A percentile compares a stretch with the other conserved stretches of the same genome.
Evolutionary conservation across 92 coral and sea anemone genomes (phyloP).

Genomic region (Epizoanthus rinbou): DNA sequence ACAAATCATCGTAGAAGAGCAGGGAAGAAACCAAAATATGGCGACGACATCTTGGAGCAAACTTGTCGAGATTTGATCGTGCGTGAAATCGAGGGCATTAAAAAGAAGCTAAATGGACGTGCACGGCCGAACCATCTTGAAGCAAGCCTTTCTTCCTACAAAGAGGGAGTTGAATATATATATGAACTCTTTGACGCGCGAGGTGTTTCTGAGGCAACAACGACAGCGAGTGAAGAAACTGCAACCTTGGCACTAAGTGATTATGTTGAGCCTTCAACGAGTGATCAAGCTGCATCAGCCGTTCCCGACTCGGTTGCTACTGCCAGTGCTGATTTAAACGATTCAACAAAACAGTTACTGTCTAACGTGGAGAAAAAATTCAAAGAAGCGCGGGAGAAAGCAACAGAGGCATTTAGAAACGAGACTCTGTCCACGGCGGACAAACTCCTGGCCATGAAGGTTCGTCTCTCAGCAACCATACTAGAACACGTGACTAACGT

Average conservation of each 20-base stretch:
- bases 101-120: conserved; percentile 34
- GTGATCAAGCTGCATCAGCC: not conserved
- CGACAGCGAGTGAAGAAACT: not conserved
- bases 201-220: not conserved
- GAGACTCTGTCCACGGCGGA: not conserved
- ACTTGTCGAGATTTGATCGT: conserved; percentile 24
- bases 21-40: not conserved
- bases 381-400: conserved; percentile 36
- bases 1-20: no score
- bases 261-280: not conserved
- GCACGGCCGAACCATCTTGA: conserved; percentile 15
- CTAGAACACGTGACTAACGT: conserved; percentile 23
- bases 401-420: conserved; percentile 37
- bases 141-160: conserved; percentile 28
- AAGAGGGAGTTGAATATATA: not conserved
- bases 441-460: conserved; percentile 20
- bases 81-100: conserved; percentile 46
- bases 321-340: not conserved
- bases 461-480: conserved; percentile 41
- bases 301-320: not conserved
- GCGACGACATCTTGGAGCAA: conserved; percentile 48
- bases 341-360: not conserved
- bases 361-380: conserved; percentile 38
- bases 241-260: not conserved
- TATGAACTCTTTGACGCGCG: not conserved